Base-by-base conservation (phyloP, 2,113 vertebrate genomes). In the Suncus etruscus region DNA sequence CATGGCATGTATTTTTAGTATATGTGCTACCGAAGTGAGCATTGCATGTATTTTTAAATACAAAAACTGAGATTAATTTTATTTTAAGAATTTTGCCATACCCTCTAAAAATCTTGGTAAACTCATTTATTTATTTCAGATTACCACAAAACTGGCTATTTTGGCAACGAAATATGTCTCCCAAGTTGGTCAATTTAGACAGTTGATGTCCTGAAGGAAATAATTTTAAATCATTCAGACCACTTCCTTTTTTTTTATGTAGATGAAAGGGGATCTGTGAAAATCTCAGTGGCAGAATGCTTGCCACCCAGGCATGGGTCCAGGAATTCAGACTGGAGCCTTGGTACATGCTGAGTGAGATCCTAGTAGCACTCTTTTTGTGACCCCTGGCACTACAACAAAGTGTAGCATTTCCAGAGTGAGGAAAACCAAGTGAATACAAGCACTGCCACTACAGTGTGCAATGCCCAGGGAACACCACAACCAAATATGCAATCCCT, bases 81-180 rank as follows among this genome's bases (percentile, higher is more conserved):
- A 83, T 54, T 87, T 86, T 86, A 76, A 87, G 70, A 69, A 91
- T 58, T 63, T n/a, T 89, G n/a, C 27, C 54, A 48, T 20, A 24
- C 7, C 45, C 65, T 79, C 69, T 81, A 70, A 87, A 84, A 69
- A 87, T 78, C 27, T 20, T 27, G 16, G 45, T 18, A 45, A 32
- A 29, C 2, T 74, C 27, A 45, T 1, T 1, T 8, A 32, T 82
- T 45, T 61, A 61, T 82, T 72, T 32, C 11, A 8, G 8, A 24
- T 10, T 74, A 9, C 27, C n/a, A n/a, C 29, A 22, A 6, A 93
- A 72, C n/a, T 86, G 61, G 16, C 22, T 92, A 83, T 31, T 76
- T 47, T 27, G 58, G 25, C 29, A 69, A 90, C 47, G 32, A 81
- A 91, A 45, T 16, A 18, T 4, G 70, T n/a, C 29, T 83, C 73